A percentile compares a stretch with the other conserved stretches of the same genome.
phyloP scores from a whole-genome alignment of 2,113 vertebrate species.

The Otolemur garnettii region DNA sequence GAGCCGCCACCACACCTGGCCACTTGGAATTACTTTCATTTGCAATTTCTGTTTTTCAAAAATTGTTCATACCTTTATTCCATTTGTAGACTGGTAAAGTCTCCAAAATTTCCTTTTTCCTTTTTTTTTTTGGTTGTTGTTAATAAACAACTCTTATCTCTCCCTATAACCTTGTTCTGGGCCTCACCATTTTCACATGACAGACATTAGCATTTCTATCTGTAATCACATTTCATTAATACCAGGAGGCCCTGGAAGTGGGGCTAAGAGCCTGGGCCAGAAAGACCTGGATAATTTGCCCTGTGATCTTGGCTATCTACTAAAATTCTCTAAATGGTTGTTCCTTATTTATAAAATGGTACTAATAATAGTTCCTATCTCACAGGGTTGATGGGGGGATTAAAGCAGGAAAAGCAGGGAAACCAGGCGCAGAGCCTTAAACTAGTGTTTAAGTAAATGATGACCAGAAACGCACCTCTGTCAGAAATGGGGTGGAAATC shows the following conservation, averaged over 20 bases:
- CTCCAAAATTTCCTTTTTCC: not conserved
- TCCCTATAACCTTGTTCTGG: not conserved
- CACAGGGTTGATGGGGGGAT: slow-evolving; percentile 45
- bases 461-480: not conserved
- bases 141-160: not conserved
- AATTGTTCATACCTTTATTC: slow-evolving; percentile 14
- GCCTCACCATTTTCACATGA: not conserved
- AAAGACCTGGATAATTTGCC: slow-evolving; percentile 61
- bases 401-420: slow-evolving; percentile 55
- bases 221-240: slow-evolving; percentile 49
- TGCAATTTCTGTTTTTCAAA: slow-evolving; percentile 34
- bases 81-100: not conserved
- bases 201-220: slow-evolving; percentile 48
- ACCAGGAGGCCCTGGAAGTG: not conserved
- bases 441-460: not conserved
- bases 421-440: slow-evolving; percentile 22
- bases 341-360: slow-evolving; percentile 69
- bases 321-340: slow-evolving; percentile 67
- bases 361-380: slow-evolving; percentile 61
- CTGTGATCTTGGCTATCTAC: slow-evolving; percentile 55
- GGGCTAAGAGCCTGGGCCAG: not conserved
- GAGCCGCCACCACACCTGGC: no score
- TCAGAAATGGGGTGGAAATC: slow-evolving; percentile 41
- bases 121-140: not conserved
- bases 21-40: slow-evolving; percentile 46